These are phyloP conservation scores for Malurus splendens DNA, from an alignment of 2,797 vertebrate species.

Conservation along the genomic window DNA sequence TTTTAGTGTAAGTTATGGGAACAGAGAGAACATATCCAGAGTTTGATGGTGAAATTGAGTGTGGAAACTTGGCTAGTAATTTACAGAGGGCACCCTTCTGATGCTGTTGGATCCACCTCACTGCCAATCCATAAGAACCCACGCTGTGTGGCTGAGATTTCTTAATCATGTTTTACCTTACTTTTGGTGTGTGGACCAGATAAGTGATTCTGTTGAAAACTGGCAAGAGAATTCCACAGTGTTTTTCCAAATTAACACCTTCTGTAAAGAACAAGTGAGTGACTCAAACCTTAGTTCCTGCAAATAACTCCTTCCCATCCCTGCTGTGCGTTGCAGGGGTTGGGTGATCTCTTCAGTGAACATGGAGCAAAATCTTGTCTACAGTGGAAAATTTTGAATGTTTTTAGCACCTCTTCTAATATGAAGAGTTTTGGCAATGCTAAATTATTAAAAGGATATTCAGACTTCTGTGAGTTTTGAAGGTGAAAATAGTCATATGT, in stretches of 20 bases:
- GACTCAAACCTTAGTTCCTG: neutral
- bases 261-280: neutral
- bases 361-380: neutral
- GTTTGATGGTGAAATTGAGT: neutral
- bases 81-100: neutral
- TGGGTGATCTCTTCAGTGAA: neutral
- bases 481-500: neutral
- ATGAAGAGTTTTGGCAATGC: neutral
- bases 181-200: neutral
- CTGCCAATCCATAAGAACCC: neutral
- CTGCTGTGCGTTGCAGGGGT: neutral
- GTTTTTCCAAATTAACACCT: neutral
- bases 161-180: neutral
- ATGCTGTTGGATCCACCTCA: neutral
- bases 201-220: neutral
- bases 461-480: neutral
- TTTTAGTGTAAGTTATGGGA: neutral
- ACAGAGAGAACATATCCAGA: neutral
- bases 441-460: neutral
- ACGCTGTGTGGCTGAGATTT: fast-evolving
- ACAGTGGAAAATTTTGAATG: neutral
- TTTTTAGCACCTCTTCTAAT: neutral
- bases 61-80: neutral
- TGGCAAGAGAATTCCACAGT: neutral
- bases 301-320: neutral